phyloP scores from a whole-genome alignment of 2,797 vertebrate genomes.

The Tadarida brasiliensis region DNA sequence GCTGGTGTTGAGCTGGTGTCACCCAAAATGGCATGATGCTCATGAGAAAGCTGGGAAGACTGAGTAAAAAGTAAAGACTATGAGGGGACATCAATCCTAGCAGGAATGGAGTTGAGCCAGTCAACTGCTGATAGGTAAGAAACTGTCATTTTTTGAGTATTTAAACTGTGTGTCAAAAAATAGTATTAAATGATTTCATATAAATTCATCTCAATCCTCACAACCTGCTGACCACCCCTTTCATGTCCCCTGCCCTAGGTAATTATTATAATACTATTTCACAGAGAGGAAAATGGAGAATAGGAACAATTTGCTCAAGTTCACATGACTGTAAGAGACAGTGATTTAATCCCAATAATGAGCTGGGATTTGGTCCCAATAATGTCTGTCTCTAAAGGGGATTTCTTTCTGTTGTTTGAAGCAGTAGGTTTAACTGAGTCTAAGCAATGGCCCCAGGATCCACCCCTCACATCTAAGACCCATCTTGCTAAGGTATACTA shows the following conservation, averaged over 20 bases:
- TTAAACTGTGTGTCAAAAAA: background rate
- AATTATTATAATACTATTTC: background rate
- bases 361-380: background rate
- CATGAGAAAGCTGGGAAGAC: background rate
- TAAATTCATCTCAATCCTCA: background rate
- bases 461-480: background rate
- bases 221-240: background rate
- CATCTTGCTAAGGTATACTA: background rate
- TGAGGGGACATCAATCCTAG: background rate
- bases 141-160: background rate
- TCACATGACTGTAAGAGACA: background rate
- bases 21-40: background rate
- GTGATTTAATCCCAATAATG: background rate
- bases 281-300: slow-evolving; percentile 40
- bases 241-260: background rate
- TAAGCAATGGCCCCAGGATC: background rate
- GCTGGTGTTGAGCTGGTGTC: background rate
- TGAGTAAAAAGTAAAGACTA: background rate
- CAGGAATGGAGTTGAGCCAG: background rate
- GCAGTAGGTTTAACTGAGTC: background rate
- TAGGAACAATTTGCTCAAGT: background rate
- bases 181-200: background rate
- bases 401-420: slow-evolving; percentile 27
- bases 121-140: background rate
- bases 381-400: background rate